phyloP scores from a whole-genome alignment of 2,797 vertebrate genomes.

The Aythya fuligula region DNA sequence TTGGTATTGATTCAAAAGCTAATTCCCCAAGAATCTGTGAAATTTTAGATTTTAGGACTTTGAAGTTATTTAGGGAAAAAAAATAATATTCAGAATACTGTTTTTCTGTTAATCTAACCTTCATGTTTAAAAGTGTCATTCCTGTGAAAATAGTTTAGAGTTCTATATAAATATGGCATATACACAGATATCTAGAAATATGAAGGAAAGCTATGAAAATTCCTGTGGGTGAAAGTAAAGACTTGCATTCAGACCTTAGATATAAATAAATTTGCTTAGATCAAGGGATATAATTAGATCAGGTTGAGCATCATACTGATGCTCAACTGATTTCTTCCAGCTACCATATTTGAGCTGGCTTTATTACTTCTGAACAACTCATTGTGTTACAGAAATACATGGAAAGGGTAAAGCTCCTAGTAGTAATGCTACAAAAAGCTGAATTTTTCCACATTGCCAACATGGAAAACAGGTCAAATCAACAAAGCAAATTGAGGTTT shows the following conservation, averaged over 20 bases:
- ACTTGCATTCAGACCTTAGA: not conserved
- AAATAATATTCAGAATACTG: not conserved
- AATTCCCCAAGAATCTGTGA: not conserved
- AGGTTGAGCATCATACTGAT: not conserved
- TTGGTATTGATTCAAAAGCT: not conserved
- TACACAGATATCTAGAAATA: not conserved
- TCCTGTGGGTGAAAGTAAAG: not conserved
- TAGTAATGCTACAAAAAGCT: not conserved
- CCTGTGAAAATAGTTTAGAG: not conserved
- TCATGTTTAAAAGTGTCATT: not conserved
- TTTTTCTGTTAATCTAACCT: not conserved
- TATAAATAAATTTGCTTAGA: not conserved
- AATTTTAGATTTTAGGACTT: not conserved
- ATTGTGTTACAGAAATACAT: not conserved
- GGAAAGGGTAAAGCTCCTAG: not conserved
- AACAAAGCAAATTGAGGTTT: not conserved
- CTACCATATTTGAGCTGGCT: not conserved
- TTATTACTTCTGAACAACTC: not conserved
- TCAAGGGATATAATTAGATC: not conserved
- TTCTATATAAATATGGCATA: not conserved
- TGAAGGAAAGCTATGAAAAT: not conserved
- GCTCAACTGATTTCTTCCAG: not conserved
- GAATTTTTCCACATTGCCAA: not conserved
- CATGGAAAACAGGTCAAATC: not conserved
- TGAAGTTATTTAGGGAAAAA: not conserved